phyloP scores from a whole-genome alignment of 2,113 vertebrate genomes.

The human region GRCh38 chr17:67484001-67484500 shows the following conservation, averaged over 20 bases:
- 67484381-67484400: constrained; percentile 36
- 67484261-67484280: not conserved
- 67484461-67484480: constrained; percentile 20
- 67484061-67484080: too few relatives aligned
- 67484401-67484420: constrained; percentile 46
- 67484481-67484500: constrained; percentile 16
- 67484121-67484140: too few relatives aligned
- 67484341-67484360: constrained; percentile 7
- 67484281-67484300: not conserved
- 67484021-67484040: too few relatives aligned
- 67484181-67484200: too few relatives aligned
- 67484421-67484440: constrained; percentile 41
- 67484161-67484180: too few relatives aligned
- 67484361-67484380: constrained; percentile 57
- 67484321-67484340: constrained; percentile 36
- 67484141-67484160: too few relatives aligned
- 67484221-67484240: not conserved
- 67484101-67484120: too few relatives aligned
- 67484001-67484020: too few relatives aligned
- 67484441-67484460: constrained; percentile 40
- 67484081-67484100: too few relatives aligned
- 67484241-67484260: not conserved
- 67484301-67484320: constrained; percentile 8
- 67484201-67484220: too few relatives aligned
- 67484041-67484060: too few relatives aligned